phyloP scores from a whole-genome alignment of 2,888 invertebrate genomes.

The Sabatieria punctata region DNA sequence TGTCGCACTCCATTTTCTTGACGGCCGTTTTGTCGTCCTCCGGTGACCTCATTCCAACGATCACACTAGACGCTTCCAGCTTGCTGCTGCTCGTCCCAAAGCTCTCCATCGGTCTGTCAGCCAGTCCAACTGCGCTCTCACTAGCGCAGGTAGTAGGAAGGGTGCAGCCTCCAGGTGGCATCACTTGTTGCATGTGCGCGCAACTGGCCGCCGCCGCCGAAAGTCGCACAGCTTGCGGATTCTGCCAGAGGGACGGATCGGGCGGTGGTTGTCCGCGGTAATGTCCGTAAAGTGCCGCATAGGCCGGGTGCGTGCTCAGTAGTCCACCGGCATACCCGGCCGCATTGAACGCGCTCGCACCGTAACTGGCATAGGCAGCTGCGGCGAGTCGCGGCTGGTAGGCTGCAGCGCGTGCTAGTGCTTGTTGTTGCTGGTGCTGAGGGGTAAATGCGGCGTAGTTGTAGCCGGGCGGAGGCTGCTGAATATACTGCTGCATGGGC shows the following conservation, averaged over 20 bases:
- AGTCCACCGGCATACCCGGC: not conserved
- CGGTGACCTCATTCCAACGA: not conserved
- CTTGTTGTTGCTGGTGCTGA: not conserved
- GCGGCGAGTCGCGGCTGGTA: not conserved
- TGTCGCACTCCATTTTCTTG: conserved; percentile 21
- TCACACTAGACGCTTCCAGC: not conserved
- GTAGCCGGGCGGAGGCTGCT: not conserved
- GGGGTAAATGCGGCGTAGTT: too few species aligned
- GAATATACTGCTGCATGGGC: not conserved
- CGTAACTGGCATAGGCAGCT: not conserved
- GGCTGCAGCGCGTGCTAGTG: not conserved
- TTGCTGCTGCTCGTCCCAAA: too few species aligned
- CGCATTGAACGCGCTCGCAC: not conserved
- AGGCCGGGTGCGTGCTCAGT: not conserved
- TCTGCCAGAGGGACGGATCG: too few species aligned
- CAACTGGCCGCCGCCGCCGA: too few species aligned
- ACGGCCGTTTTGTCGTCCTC: conserved; percentile 8
- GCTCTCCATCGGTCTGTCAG: too few species aligned
- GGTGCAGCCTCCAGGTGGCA: not conserved
- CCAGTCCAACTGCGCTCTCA: not conserved
- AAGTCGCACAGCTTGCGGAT: too few species aligned
- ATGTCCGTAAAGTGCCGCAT: not conserved
- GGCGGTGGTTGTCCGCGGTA: too few species aligned
- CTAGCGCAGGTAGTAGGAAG: not conserved
- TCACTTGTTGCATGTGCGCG: too few species aligned